phyloP scores from a whole-genome alignment of 2,797 vertebrate species.

The Neosilurus mollespiculum region DNA sequence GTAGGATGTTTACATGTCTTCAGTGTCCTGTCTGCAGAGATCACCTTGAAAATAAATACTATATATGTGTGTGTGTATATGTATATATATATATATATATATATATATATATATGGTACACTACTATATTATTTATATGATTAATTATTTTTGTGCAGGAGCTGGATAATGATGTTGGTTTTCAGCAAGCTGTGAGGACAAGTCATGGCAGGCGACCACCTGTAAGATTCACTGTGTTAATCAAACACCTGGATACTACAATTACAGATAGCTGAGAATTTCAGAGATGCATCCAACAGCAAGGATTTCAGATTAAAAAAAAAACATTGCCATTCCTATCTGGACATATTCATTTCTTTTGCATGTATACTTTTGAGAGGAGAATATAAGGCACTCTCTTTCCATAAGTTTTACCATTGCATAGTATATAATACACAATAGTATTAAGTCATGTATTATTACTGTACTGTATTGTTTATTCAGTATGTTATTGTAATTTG shows the following conservation, averaged over 20 bases:
- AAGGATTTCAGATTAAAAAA: neutral
- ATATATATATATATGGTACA: neutral
- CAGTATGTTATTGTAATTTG: neutral
- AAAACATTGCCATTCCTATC: neutral
- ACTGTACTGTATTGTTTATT: neutral
- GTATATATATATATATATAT: too few relatives aligned
- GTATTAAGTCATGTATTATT: neutral
- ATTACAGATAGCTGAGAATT: neutral
- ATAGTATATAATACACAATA: neutral
- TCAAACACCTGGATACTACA: neutral
- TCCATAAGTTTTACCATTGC: too few relatives aligned
- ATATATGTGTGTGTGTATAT: too few relatives aligned
- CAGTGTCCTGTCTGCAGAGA: neutral
- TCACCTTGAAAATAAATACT: neutral
- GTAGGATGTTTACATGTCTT: too few relatives aligned
- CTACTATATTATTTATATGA: neutral
- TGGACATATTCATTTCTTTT: neutral
- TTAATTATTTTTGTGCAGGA: slow-evolving; percentile 71
- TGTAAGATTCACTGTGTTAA: slow-evolving; percentile 69
- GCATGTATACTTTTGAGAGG: neutral
- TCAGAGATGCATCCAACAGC: neutral
- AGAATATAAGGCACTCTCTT: neutral
- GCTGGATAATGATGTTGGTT: slow-evolving; percentile 89
- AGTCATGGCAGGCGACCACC: slow-evolving; percentile 93
- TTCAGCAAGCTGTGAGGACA: slow-evolving; percentile 91